Evolutionary conservation across 2,888 invertebrate species (phyloP), one percentile per base, ranked within the genome.

Genomic region (Norana najaformis): DNA sequence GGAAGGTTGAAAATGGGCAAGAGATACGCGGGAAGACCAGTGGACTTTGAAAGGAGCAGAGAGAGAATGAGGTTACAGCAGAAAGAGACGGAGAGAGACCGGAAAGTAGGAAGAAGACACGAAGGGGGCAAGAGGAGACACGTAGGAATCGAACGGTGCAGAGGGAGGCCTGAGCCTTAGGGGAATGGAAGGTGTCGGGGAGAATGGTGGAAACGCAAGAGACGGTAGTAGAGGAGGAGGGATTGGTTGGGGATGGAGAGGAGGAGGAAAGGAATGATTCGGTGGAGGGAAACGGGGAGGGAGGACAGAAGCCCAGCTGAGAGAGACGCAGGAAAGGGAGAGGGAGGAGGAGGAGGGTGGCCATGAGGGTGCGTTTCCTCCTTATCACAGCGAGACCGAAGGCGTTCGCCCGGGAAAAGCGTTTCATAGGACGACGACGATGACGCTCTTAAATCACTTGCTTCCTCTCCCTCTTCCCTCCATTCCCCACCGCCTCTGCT

Each of bases 301-400:
- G n/a, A 23, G 23, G 53, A 53, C 18, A 4, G n/a, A n/a, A n/a
- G 47, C 18, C 18, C 23, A 11, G 23, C 4, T 3, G 11, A 30
- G 53, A 30, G 30, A 23, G 53, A 18, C 2, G 53, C 23, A 53
- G 53, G 4, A 30, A 30, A 53, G 23, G 53, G 23, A 3, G 53
- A 13, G 4, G 53, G 23, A 41, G 5, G 14, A 18, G 18, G 18
- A 30, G 69, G 69, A 69, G n/a, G 69, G 69, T 69, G 69, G n/a
- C 69, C n/a, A 47, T 69, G 69, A 8, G 30, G 30, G 0, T n/a
- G 30, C 69, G n/a, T 69, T 85, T 37, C 36, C 37, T 37, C 37
- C 85, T 85, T 85, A 85, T 85, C 85, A 23, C 85, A 36, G 85
- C 36, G 37, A 85, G 37, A 85, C 85, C 37, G 85, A 85, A 85